Conservation (phyloP, 2,113 vertebrate species). For the Diglossa brunneiventris region DNA sequence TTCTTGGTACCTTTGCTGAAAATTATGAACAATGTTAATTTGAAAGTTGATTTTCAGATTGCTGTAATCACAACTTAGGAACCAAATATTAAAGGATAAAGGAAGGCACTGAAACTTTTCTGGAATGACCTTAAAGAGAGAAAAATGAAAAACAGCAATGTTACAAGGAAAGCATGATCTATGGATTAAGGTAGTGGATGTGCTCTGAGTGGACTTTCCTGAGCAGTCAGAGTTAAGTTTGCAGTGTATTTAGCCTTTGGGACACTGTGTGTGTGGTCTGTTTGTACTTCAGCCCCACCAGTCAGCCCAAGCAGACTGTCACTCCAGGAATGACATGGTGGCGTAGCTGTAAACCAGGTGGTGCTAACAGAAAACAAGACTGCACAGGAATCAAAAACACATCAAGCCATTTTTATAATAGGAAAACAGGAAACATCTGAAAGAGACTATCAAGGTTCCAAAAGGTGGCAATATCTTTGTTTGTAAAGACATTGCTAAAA, state of each 20-base stretch:
- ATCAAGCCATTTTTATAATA: background rate
- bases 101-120: background rate
- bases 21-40: background rate
- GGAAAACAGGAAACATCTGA: constrained; percentile 53
- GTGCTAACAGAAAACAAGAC: background rate
- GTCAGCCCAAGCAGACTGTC: background rate
- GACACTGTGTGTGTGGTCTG: background rate
- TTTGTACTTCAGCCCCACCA: background rate
- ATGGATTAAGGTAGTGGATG: background rate
- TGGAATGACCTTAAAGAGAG: background rate
- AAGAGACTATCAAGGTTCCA: background rate
- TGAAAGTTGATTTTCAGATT: background rate
- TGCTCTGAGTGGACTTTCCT: background rate
- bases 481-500: constrained; percentile 6
- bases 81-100: background rate
- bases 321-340: background rate
- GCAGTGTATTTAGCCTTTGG: background rate
- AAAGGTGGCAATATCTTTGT: background rate
- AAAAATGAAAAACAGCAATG: background rate
- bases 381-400: background rate
- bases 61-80: background rate
- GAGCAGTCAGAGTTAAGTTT: background rate
- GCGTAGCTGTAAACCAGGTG: background rate
- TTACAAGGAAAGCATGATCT: background rate
- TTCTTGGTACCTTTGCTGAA: background rate